These are phyloP conservation scores for Blomia tropicalis DNA, from an alignment of 2,888 invertebrate genomes.

Conservation along the genomic window DNA sequence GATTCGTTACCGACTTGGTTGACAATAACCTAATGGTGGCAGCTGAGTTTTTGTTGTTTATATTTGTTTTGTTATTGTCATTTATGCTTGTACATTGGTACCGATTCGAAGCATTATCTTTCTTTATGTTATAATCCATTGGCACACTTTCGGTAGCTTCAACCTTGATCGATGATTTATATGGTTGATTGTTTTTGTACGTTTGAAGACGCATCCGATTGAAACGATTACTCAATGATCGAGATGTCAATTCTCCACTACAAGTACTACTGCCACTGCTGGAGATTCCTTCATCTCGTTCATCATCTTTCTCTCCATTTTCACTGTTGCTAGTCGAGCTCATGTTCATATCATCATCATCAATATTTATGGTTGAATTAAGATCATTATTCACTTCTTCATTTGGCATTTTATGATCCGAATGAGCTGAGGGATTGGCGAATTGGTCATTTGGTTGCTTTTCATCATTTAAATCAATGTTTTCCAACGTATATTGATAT, in stretches of 20 bases:
- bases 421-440: no score
- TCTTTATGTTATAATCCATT: not conserved
- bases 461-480: no score
- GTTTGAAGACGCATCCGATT: conserved; percentile 1
- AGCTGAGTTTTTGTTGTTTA: not conserved
- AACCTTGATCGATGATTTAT: not conserved
- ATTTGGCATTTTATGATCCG: no score
- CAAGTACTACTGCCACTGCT: conserved; percentile 10
- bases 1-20: not conserved
- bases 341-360: not conserved
- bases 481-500: no score
- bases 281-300: not conserved
- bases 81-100: not conserved
- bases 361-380: no score
- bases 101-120: not conserved
- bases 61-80: not conserved
- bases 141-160: no score
- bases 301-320: conserved; percentile 8
- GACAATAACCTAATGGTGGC: conserved; percentile 1
- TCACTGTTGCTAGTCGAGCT: no score
- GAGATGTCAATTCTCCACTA: conserved; percentile 2
- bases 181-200: not conserved
- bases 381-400: not conserved
- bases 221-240: not conserved
- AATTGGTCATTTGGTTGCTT: no score